Percentiles rank a stretch among this genome's conserved stretches.
phyloP scores from a whole-genome alignment of 2,113 vertebrate genomes.

The Crotalus horridus region DNA sequence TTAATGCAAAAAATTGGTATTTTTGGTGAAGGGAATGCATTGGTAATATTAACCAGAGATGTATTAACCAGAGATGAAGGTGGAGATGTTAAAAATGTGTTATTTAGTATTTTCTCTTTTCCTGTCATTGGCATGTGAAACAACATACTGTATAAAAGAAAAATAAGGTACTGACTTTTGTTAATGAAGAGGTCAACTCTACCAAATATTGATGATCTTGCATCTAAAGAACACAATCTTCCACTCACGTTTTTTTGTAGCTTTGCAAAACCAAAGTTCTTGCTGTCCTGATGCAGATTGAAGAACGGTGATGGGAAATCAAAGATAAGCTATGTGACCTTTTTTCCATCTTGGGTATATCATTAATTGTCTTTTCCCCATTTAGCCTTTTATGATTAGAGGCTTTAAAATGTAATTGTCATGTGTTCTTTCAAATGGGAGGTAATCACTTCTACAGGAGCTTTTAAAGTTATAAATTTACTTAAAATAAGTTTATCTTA shows the following conservation, averaged over 20 bases:
- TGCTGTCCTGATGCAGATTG: background rate
- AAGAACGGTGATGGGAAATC: background rate
- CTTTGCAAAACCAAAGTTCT: too few relatives aligned
- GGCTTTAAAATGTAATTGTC: background rate
- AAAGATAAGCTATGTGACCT: background rate
- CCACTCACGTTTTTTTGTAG: background rate
- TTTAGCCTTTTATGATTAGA: background rate
- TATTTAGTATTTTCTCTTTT: background rate
- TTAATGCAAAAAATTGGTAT: background rate
- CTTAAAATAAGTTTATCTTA: too few relatives aligned
- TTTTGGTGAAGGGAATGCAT: background rate
- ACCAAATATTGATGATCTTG: background rate
- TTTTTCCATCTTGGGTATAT: background rate
- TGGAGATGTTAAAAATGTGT: background rate
- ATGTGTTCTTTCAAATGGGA: background rate
- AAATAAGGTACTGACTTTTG: background rate
- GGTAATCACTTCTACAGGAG: background rate
- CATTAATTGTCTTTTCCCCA: background rate
- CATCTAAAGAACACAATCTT: background rate
- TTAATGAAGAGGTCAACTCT: background rate
- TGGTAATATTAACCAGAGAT: background rate
- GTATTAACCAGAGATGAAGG: too few relatives aligned
- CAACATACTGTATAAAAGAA: background rate
- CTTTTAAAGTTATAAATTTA: background rate
- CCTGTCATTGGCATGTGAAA: background rate